These are phyloP conservation scores for Solen grandis DNA, from an alignment of 1,140 invertebrate species.

Conservation along the genomic window DNA sequence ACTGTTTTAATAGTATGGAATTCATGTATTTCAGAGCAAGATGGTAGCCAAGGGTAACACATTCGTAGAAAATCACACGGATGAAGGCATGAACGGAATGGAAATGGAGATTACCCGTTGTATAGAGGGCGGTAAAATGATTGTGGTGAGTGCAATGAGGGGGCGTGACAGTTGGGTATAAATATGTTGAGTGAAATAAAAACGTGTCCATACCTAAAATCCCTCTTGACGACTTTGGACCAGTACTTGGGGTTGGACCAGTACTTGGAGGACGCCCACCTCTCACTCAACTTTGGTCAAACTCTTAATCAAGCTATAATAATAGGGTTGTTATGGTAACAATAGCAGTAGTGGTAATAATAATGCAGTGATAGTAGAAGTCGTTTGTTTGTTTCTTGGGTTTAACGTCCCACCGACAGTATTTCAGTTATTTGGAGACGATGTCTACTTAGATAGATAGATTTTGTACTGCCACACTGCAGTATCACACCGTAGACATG, in stretches of 20 bases:
- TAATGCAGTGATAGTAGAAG: no score
- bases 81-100: conserved; percentile 50
- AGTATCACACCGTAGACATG: no score
- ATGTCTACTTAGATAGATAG: no score
- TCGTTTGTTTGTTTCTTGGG: no score
- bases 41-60: conserved; percentile 46
- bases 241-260: neutral
- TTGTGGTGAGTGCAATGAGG: conserved; percentile 62
- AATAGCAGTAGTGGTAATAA: no score
- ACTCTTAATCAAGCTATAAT: no score
- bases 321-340: neutral
- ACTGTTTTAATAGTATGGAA: no score
- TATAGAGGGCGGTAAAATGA: conserved; percentile 61
- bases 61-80: conserved; percentile 58
- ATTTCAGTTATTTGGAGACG: no score
- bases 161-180: neutral
- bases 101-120: conserved; percentile 59
- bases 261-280: neutral
- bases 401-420: no score
- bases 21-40: conserved; percentile 45
- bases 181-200: neutral
- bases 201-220: neutral
- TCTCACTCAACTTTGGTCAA: no score
- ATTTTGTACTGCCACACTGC: no score
- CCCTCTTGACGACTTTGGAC: neutral